Evolutionary conservation across 2,113 vertebrate species (phyloP), one percentile per base, ranked within the genome.

Genomic region (Crotalus tigris): DNA sequence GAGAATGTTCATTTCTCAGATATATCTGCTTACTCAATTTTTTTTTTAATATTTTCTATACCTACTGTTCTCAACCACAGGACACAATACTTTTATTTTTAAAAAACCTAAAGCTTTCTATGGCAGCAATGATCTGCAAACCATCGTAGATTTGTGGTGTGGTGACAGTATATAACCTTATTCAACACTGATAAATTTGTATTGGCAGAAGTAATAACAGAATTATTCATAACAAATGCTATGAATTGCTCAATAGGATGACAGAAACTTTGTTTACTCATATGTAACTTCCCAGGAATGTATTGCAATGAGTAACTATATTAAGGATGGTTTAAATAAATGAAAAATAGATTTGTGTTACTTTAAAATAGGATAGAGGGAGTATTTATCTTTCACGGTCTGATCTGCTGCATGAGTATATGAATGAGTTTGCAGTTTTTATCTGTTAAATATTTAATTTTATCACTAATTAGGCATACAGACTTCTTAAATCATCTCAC

Each of bases 161-260:
- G 24, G n/a, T 92, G 26, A 21, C 39, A 53, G 5, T 61, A 21
- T 44, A 44, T 75, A 26, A 24, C 44, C 15, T 13, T 81, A 88
- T 92, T 92, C 55, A 93, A 87, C 75, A 86, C n/a, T 88, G 86
- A 64, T 53, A 61, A 49, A 92, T 81, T 81, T 44, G 33, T 81
- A 44, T 21, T 89, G 55, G 46, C 21, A 89, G 33, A 89, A 89
- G 33, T 49, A 90, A 13, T 61, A 90, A 61, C 26, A 90, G 57
- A 64, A 39, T 90, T 69, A 46, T 53, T 39, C 64, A 61, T 55
- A 86, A 51, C 26, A 90, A 85, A 21, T 53, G 21, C 6, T 59
- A 3, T 92, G 55, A 13, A 21, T 61, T 21, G 46, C 44, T 17
- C 29, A n/a, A 54, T 1, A 29, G 49, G 51, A 85, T 59, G 55